Conservation (phyloP, 2,888 invertebrate genomes). For the Altica lythri region DNA sequence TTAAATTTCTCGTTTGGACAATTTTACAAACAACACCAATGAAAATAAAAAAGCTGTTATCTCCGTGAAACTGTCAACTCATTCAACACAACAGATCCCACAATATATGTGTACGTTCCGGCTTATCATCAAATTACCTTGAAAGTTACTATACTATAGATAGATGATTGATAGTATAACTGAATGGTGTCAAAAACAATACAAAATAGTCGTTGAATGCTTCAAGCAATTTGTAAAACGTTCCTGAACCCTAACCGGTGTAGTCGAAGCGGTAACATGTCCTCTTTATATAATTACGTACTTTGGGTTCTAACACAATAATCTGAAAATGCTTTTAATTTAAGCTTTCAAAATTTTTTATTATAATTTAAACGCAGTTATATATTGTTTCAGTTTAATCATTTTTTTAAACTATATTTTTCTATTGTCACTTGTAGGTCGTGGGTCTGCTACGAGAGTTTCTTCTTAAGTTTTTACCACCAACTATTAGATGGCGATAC, state of each 20-base stretch:
- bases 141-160: conserved; percentile 8
- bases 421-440: no score
- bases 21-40: conserved; percentile 1
- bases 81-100: neutral
- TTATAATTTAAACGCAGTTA: no score
- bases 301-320: no score
- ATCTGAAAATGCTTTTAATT: no score
- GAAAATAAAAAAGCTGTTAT: conserved; percentile 1
- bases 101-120: neutral
- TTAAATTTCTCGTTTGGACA: conserved; percentile 5
- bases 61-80: conserved; percentile 2
- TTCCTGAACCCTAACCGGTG: neutral
- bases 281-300: no score
- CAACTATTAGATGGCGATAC: no score
- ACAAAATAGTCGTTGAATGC: neutral
- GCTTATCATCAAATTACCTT: conserved; percentile 12
- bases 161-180: conserved; percentile 9
- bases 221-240: conserved; percentile 1
- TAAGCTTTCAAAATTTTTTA: no score
- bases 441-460: no score
- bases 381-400: no score
- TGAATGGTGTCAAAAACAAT: conserved; percentile 1
- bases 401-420: no score
- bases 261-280: neutral
- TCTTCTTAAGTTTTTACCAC: no score